Percentiles rank a stretch among this genome's conserved stretches.
phyloP scores from a whole-genome alignment of 2,797 vertebrate species.

The Sciaenops ocellatus region DNA sequence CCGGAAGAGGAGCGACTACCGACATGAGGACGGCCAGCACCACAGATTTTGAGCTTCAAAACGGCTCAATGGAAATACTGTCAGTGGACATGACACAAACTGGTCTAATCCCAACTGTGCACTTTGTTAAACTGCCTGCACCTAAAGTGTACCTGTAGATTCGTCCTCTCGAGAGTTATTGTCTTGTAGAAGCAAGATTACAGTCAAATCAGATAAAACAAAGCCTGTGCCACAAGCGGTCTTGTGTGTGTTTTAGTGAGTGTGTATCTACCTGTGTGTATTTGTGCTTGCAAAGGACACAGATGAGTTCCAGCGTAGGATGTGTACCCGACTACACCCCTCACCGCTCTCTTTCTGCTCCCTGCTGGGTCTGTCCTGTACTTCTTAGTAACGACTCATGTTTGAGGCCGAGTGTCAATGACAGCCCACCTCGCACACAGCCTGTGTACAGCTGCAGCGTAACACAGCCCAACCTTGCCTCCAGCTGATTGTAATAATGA shows the following conservation, averaged over 20 bases:
- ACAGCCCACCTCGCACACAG: constrained; percentile 66
- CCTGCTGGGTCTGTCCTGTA: constrained; percentile 60
- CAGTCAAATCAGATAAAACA: constrained; percentile 63
- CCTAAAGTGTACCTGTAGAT: constrained; percentile 33
- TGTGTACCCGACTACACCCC: constrained; percentile 35
- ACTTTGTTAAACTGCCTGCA: constrained; percentile 31
- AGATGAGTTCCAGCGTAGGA: constrained; percentile 58
- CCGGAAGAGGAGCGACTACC: too few species aligned
- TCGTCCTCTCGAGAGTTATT: constrained; percentile 46
- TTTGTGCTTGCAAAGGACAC: constrained; percentile 56
- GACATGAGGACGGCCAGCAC: too few species aligned
- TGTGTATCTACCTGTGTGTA: constrained; percentile 36
- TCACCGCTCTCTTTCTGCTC: constrained; percentile 37
- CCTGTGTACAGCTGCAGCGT: constrained; percentile 47
- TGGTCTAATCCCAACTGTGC: constrained; percentile 24
- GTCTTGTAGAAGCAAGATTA: constrained; percentile 57
- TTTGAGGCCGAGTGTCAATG: constrained; percentile 74
- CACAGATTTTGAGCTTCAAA: too few species aligned
- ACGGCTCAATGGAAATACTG: too few species aligned
- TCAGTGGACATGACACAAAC: constrained; percentile 8
- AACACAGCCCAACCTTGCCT: constrained; percentile 68
- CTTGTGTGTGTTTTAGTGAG: constrained; percentile 27
- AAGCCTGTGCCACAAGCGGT: constrained; percentile 45
- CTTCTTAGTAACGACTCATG: constrained; percentile 55
- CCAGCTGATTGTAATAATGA: constrained; percentile 74